Conservation (phyloP, 2,113 vertebrate genomes). For the Vidua chalybeata region DNA sequence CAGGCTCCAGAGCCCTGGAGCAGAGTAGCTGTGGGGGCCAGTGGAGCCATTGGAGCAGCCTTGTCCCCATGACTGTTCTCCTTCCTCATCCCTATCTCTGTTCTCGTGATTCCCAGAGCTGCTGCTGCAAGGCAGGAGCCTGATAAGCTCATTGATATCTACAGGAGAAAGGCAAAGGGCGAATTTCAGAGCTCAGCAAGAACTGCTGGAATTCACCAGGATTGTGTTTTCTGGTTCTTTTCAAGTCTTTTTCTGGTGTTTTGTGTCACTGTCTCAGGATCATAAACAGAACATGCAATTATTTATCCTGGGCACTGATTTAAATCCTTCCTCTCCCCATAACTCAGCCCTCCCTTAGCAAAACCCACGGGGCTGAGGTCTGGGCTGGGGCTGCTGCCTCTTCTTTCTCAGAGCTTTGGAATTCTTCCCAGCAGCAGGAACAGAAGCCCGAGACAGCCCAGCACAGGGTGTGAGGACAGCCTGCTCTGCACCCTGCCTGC, state of each 20-base stretch:
- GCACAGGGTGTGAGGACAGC: neutral
- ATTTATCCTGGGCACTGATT: neutral
- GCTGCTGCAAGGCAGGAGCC: neutral
- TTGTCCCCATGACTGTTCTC: neutral
- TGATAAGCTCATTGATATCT: neutral
- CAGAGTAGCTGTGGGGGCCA: neutral
- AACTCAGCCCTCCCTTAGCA: neutral
- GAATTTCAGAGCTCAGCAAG: neutral
- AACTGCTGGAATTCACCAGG: neutral
- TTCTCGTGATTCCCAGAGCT: accelerated
- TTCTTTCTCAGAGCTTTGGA: neutral
- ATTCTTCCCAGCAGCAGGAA: neutral
- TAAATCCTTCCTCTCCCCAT: neutral
- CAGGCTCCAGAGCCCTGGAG: neutral
- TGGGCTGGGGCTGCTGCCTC: neutral
- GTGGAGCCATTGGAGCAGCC: neutral
- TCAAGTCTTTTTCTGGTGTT: neutral
- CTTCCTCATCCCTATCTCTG: neutral
- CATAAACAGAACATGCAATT: neutral
- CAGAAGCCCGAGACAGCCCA: neutral
- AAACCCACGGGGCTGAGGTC: neutral
- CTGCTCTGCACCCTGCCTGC: neutral
- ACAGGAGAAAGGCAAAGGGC: neutral
- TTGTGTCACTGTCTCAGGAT: neutral
- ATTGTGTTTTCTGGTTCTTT: neutral